Evolutionary conservation across 2,797 vertebrate genomes (phyloP).

Genomic region (Argentina silus): DNA sequence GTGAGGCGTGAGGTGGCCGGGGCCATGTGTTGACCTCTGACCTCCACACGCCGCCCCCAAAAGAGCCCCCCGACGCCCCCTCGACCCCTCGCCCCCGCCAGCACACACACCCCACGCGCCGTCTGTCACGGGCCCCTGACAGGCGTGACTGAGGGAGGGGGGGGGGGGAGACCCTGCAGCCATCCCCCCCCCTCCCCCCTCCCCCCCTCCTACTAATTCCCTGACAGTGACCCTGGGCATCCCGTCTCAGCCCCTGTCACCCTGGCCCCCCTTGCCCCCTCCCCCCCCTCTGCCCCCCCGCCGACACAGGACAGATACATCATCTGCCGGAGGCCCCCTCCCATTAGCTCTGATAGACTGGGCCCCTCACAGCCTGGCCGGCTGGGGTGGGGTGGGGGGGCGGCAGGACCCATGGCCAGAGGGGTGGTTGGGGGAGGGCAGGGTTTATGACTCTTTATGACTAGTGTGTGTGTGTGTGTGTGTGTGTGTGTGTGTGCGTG

Average conservation of each 20-base stretch:
- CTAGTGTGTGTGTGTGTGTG: constrained; percentile 16
- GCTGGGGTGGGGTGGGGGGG: constrained; percentile 31
- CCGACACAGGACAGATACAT: constrained; percentile 67
- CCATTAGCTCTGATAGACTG: constrained; percentile 53
- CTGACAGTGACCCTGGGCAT: constrained; percentile 67
- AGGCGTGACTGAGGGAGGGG: constrained; percentile 69
- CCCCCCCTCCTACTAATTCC: constrained; percentile 62
- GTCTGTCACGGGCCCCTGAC: constrained; percentile 78
- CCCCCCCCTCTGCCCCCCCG: constrained; percentile 21
- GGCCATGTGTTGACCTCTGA: constrained; percentile 77
- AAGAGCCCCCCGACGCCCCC: constrained; percentile 3
- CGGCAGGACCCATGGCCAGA: constrained; percentile 1
- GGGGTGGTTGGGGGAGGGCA: neutral
- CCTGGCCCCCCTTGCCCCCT: constrained; percentile 37
- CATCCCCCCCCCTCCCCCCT: constrained; percentile 35
- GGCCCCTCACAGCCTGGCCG: constrained; percentile 26
- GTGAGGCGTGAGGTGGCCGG: constrained; percentile 45
- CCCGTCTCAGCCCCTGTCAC: neutral
- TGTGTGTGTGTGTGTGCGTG: neutral
- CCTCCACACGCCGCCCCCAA: constrained; percentile 65
- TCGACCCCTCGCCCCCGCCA: constrained; percentile 36
- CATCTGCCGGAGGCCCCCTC: constrained; percentile 57
- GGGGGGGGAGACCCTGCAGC: constrained; percentile 67
- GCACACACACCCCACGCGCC: constrained; percentile 69
- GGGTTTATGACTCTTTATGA: neutral